phyloP scores from a whole-genome alignment of 1,140 invertebrate genomes.

The Papilio dardanus region DNA sequence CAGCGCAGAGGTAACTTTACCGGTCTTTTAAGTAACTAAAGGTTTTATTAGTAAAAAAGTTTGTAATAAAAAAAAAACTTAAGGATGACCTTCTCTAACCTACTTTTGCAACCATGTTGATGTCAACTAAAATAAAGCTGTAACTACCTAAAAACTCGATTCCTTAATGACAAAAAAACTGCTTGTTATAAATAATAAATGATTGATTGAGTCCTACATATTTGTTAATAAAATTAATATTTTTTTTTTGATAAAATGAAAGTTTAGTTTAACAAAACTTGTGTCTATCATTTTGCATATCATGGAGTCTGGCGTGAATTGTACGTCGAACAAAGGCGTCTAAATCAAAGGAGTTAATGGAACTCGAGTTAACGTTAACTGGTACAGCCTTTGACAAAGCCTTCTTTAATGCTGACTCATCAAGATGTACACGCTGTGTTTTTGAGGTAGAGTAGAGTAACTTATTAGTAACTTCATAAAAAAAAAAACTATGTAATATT shows the following conservation, averaged over 20 bases:
- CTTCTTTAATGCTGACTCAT: conserved; percentile 13
- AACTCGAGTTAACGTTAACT: conserved; percentile 15
- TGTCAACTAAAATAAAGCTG: too few relatives aligned
- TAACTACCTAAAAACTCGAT: too few relatives aligned
- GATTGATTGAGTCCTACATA: not conserved
- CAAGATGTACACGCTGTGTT: not conserved
- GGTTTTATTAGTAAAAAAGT: too few relatives aligned
- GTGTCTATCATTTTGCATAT: conserved; percentile 10
- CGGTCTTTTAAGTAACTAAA: too few relatives aligned
- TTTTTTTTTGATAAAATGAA: conserved; percentile 3
- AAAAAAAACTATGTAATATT: too few relatives aligned
- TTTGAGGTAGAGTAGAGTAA: not conserved
- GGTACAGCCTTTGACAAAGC: conserved; percentile 8
- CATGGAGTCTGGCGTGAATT: not conserved
- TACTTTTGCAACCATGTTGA: too few relatives aligned
- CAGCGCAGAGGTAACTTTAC: not conserved
- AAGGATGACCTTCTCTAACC: too few relatives aligned
- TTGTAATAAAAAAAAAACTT: not conserved
- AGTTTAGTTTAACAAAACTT: conserved; percentile 6
- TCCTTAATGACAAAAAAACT: too few relatives aligned
- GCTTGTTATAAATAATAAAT: not conserved
- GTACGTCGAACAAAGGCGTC: not conserved
- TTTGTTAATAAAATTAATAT: not conserved
- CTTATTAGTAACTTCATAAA: not conserved
- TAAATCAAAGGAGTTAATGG: conserved; percentile 23